Evolutionary conservation across 2,888 invertebrate species (phyloP), one percentile per base, ranked within the genome.

Genomic region (Drosophila vallismaia): DNA sequence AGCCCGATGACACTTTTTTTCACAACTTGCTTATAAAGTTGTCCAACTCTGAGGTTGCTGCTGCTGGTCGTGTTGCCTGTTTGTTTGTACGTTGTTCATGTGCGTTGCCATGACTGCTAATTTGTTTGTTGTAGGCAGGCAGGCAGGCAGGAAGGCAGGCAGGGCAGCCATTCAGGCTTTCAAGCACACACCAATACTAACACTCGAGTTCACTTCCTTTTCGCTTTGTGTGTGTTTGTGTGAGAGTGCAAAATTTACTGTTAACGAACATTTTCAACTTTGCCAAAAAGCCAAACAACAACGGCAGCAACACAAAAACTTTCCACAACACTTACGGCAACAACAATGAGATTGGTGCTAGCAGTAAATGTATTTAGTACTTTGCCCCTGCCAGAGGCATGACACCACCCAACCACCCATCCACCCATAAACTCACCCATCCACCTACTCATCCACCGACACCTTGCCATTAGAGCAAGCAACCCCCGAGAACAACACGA

Each of bases 241-340:
- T 62, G 69, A 74, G 72, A 86, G 83, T 82, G 86, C 76, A 84
- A 81, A 86, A 82, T 85, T 80, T 78, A 77, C 85, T 85, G 87
- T 85, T 85, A 85, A 85, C 85, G 80, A 74, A 80, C 80, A 82
- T 83, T 84, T 78, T 86, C 79, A 85, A 82, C 83, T 80, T 85
- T 76, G 86, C 83, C 83, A 86, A 86, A 86, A 88, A 88, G 86
- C 82, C 88, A 84, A 86, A 86, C 82, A 84, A 84, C 83, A 79
- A 79, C 72, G 79, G 77, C 84, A 83, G 71, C 83, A 85, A 83
- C 87, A 86, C 87, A 83, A 73, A 86, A 86, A 88, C 78, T 85
- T 86, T 84, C 74, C 77, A 82, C 74, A 85, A 74, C 80, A 86
- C 79, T 83, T 82, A 75, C 75, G 74, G 68, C 78, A 88, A 82